Evolutionary conservation across 2,888 invertebrate genomes (phyloP).

Genomic region (Seladonia tumulorum): DNA sequence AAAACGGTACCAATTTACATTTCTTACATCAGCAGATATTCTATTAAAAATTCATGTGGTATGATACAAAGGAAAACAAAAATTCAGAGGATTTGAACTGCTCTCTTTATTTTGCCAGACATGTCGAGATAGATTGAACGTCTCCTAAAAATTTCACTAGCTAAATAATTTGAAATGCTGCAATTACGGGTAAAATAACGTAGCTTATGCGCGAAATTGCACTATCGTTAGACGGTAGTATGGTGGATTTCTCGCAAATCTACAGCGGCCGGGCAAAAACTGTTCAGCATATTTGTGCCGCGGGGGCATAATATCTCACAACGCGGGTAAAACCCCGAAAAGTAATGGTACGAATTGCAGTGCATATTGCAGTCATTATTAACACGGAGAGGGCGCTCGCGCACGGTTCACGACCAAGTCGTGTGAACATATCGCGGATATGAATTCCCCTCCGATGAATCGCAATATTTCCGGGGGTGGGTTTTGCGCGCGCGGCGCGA

Average conservation of each 20-base stretch:
- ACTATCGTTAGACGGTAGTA: neutral
- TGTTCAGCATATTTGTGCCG: neutral
- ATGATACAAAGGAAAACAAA: too few species aligned
- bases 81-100: too few species aligned
- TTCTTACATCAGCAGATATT: too few species aligned
- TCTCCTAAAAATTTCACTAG: too few species aligned
- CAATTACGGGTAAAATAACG: neutral
- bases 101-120: too few species aligned
- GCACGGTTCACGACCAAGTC: neutral
- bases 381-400: neutral
- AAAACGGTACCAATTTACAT: too few species aligned
- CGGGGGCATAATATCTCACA: neutral
- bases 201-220: neutral
- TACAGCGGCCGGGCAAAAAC: neutral
- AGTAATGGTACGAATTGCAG: constrained; percentile 12
- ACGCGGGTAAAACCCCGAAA: neutral
- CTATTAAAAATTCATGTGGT: too few species aligned
- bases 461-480: neutral
- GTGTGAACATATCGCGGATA: constrained; percentile 1
- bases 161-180: too few species aligned
- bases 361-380: constrained; percentile 15
- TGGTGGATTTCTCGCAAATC: constrained; percentile 2
- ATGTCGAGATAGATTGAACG: too few species aligned
- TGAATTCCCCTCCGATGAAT: constrained; percentile 15
- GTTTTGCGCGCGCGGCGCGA: neutral